Conservation (phyloP, 2,888 invertebrate species). For the Pyrrhosoma nymphula region DNA sequence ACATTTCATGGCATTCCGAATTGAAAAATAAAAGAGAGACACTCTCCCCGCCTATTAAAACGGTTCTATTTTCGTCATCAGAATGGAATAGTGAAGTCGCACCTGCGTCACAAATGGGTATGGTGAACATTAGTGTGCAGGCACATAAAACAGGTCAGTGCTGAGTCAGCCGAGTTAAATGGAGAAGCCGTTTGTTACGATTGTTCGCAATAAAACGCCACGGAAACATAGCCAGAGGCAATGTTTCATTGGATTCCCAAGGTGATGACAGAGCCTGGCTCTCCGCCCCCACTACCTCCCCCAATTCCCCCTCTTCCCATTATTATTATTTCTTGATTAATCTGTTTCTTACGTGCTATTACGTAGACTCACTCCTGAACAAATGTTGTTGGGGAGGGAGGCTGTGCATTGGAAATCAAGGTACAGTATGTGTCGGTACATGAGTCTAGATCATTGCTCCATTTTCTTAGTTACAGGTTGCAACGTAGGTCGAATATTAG, state of each 20-base stretch:
- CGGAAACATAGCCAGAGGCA: background rate
- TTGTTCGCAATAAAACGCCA: background rate
- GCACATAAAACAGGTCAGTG: background rate
- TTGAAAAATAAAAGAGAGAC: background rate
- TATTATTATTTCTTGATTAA: background rate
- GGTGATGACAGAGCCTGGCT: background rate
- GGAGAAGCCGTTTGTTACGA: background rate
- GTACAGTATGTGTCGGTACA: too few relatives aligned
- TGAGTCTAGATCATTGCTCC: too few relatives aligned
- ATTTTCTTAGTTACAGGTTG: too few relatives aligned
- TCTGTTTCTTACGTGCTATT: conserved; percentile 18
- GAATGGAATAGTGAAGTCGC: background rate
- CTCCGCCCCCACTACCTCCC: too few relatives aligned
- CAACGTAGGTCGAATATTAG: too few relatives aligned
- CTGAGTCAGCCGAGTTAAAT: conserved; percentile 15
- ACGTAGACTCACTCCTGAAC: background rate
- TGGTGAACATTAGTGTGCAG: background rate
- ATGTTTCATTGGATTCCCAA: background rate
- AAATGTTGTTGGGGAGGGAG: background rate
- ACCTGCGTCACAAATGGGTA: background rate
- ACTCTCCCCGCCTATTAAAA: background rate
- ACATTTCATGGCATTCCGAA: background rate
- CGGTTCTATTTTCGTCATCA: background rate
- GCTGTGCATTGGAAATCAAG: too few relatives aligned
- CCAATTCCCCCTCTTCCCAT: background rate